These are phyloP conservation scores for Bothrops jararaca DNA, from an alignment of 2,113 vertebrate species.

Conservation along the genomic window DNA sequence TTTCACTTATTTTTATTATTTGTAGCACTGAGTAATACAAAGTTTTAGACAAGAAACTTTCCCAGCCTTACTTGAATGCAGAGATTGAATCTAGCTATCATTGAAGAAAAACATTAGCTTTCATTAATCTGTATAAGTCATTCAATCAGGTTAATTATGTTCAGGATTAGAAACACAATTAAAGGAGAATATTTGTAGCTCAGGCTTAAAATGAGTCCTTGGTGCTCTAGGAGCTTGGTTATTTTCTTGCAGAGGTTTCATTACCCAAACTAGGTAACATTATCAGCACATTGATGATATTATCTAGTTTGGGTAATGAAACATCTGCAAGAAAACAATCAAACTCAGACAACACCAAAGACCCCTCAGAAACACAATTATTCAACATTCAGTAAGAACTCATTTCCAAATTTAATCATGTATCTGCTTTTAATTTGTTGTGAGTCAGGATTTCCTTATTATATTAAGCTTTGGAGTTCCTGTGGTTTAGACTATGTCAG, in stretches of 20 bases:
- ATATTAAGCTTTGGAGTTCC: background rate
- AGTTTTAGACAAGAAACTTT: background rate
- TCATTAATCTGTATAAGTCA: background rate
- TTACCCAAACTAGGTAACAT: too few species aligned
- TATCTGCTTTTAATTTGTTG: background rate
- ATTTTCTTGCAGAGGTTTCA: too few species aligned
- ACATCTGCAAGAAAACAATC: background rate
- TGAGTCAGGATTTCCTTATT: background rate
- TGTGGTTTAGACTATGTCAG: background rate
- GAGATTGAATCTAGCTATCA: background rate
- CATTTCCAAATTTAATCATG: background rate
- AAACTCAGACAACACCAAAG: background rate
- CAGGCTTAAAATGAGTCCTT: too few species aligned
- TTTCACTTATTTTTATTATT: background rate
- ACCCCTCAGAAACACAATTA: background rate
- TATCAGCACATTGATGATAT: too few species aligned
- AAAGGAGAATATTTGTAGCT: background rate
- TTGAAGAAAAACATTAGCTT: background rate
- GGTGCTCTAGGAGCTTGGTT: too few species aligned
- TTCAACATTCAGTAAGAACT: background rate
- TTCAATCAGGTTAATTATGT: background rate
- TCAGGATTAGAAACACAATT: background rate
- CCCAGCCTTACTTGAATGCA: background rate
- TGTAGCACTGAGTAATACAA: background rate
- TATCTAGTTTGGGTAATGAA: too few species aligned